phyloP scores from a whole-genome alignment of 1,140 invertebrate species.

The Ostrea edulis region DNA sequence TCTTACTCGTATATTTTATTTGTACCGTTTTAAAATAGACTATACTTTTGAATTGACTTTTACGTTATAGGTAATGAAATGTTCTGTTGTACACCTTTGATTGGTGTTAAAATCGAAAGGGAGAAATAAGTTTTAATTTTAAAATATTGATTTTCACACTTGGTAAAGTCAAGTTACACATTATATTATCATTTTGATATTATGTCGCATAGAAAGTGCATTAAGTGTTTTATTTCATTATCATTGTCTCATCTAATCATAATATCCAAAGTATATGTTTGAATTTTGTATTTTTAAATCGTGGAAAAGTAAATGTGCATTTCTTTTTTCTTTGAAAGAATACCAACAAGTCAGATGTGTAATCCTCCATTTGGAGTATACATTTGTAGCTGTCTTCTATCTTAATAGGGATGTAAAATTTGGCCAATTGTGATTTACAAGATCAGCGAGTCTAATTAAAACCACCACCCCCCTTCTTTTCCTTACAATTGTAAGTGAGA shows the following conservation, averaged over 20 bases:
- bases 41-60: slow-evolving; percentile 18
- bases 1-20: neutral
- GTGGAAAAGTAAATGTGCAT: neutral
- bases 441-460: too few relatives aligned
- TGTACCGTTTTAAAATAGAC: slow-evolving; percentile 5
- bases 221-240: neutral
- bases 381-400: too few relatives aligned
- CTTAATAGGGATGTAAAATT: too few relatives aligned
- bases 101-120: neutral
- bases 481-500: too few relatives aligned
- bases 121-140: neutral
- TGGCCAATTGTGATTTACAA: too few relatives aligned
- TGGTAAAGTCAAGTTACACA: neutral
- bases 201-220: neutral
- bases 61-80: neutral
- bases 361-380: too few relatives aligned
- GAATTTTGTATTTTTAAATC: neutral
- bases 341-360: too few relatives aligned
- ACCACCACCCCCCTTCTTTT: too few relatives aligned
- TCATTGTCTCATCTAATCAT: neutral
- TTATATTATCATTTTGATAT: neutral
- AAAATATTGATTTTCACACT: neutral
- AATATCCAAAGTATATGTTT: neutral
- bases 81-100: neutral
- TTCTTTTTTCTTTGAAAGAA: neutral